Conservation (phyloP, 2,888 invertebrate species). For the Trimorus sp. region DNA sequence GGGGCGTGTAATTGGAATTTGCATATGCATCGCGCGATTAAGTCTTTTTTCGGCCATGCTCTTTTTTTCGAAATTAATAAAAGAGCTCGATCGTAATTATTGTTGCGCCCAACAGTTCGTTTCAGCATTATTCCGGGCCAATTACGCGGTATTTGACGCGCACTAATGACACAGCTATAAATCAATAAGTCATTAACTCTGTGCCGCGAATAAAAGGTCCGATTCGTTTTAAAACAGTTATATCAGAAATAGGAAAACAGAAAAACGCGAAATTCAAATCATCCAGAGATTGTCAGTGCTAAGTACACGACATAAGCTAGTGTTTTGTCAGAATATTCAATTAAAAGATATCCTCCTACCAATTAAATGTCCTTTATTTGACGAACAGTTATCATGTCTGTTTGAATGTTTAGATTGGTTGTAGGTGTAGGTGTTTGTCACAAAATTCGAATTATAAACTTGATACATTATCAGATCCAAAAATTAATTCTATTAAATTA, state of each 20-base stretch:
- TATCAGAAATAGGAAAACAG: not conserved
- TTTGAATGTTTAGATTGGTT: too few relatives aligned
- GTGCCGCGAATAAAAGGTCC: slow-evolving; percentile 17
- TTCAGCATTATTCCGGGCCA: slow-evolving; percentile 29
- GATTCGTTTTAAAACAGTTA: slow-evolving; percentile 16
- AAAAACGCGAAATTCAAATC: not conserved
- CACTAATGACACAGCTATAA: slow-evolving; percentile 26
- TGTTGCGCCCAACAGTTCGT: slow-evolving; percentile 29
- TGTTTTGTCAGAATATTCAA: too few relatives aligned
- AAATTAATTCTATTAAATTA: too few relatives aligned
- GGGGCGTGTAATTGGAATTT: slow-evolving; percentile 27
- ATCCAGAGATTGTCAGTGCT: not conserved
- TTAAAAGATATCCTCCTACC: too few relatives aligned
- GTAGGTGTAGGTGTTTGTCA: too few relatives aligned
- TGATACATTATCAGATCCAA: too few relatives aligned
- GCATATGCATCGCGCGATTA: slow-evolving; percentile 20
- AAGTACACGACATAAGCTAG: not conserved
- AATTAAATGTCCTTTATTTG: too few relatives aligned
- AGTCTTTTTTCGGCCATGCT: not conserved
- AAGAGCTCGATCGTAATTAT: slow-evolving; percentile 12
- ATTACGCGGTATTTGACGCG: slow-evolving; percentile 31
- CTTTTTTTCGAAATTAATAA: slow-evolving; percentile 15
- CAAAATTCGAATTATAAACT: too few relatives aligned
- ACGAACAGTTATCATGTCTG: too few relatives aligned
- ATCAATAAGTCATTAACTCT: slow-evolving; percentile 44